A percentile compares a stretch with the other conserved stretches of the same genome.
phyloP scores from a whole-genome alignment of 1,140 invertebrate species.

The Danaus plexippus region DNA sequence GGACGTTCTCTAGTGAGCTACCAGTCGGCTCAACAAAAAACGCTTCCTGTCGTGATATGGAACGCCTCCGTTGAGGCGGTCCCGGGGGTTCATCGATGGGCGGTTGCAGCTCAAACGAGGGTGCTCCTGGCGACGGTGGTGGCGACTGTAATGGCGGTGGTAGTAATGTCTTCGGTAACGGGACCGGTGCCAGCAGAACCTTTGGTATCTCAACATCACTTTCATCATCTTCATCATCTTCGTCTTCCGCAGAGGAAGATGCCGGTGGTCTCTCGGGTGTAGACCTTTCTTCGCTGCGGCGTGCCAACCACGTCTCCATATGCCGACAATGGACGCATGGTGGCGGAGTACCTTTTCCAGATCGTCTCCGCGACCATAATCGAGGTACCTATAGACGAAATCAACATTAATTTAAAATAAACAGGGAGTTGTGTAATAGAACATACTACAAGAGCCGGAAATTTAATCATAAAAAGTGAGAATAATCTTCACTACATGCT shows the following conservation, averaged over 20 bases:
- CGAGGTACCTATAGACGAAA: constrained; percentile 70
- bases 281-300: constrained; percentile 68
- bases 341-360: constrained; percentile 74
- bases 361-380: constrained; percentile 75
- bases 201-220: constrained; percentile 62
- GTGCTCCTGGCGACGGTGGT: constrained; percentile 68
- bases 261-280: constrained; percentile 62
- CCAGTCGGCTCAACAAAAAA: constrained; percentile 80
- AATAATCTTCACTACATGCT: too few relatives aligned
- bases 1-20: constrained; percentile 77
- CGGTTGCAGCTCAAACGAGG: constrained; percentile 70
- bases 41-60: constrained; percentile 84
- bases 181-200: constrained; percentile 81
- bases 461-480: too few relatives aligned
- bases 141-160: constrained; percentile 67
- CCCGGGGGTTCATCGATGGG: constrained; percentile 62
- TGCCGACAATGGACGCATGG: constrained; percentile 78
- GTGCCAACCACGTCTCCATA: constrained; percentile 75
- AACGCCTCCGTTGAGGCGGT: constrained; percentile 72
- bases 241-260: constrained; percentile 71
- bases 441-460: too few relatives aligned
- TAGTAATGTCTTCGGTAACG: constrained; percentile 57
- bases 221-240: constrained; percentile 72
- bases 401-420: too few relatives aligned
- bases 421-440: too few relatives aligned